Evolutionary conservation across 2,113 vertebrate genomes (phyloP).

Genomic region (Galeopterus variegatus): DNA sequence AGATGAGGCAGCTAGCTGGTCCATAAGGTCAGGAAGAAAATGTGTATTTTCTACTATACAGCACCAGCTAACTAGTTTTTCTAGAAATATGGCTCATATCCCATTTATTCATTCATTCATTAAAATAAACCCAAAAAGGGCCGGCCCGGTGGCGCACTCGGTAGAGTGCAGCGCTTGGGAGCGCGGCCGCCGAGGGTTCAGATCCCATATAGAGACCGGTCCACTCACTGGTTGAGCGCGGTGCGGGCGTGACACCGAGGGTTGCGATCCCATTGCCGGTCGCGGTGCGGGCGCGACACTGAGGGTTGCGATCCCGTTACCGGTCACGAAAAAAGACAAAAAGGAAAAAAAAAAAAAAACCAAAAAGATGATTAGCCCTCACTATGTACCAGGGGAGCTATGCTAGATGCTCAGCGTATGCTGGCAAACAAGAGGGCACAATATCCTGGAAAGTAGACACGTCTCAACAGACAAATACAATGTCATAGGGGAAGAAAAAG

Average conservation of each 20-base stretch:
- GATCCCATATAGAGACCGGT: too few relatives aligned
- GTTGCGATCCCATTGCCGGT: too few relatives aligned
- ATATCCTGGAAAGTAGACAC: not conserved
- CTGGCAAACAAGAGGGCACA: not conserved
- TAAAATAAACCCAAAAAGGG: too few relatives aligned
- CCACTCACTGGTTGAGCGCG: too few relatives aligned
- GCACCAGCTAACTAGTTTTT: not conserved
- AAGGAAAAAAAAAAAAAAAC: too few relatives aligned
- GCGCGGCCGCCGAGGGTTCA: too few relatives aligned
- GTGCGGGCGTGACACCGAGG: too few relatives aligned
- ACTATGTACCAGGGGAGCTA: not conserved
- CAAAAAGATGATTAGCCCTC: not conserved
- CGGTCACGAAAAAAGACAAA: too few relatives aligned
- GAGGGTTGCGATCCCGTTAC: too few relatives aligned
- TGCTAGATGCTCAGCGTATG: not conserved
- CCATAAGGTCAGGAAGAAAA: not conserved
- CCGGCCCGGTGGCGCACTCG: too few relatives aligned
- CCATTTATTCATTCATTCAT: not conserved
- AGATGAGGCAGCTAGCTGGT: not conserved
- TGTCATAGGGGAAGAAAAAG: not conserved
- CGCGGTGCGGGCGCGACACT: too few relatives aligned
- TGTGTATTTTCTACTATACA: not conserved
- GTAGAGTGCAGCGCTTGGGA: too few relatives aligned
- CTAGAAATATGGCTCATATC: not conserved
- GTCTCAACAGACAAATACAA: not conserved